Conservation (phyloP, 2,888 invertebrate genomes). For the Rhimphoctona megacephalus region DNA sequence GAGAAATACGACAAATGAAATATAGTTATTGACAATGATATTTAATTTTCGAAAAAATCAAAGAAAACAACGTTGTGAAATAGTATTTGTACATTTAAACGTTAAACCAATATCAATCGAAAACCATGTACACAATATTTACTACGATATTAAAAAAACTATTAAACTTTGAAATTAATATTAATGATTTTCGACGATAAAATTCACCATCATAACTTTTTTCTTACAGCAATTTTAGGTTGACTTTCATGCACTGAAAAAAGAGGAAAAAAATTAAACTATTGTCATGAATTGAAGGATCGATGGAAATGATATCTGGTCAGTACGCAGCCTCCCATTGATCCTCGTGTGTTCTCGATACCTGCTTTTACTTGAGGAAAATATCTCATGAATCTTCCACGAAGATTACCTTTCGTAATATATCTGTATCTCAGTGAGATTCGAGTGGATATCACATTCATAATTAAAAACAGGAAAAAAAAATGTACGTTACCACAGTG, state of each 20-base stretch:
- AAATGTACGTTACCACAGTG: constrained; percentile 27
- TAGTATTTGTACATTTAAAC: too few species aligned
- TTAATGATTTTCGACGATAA: neutral
- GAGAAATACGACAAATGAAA: neutral
- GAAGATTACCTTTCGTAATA: neutral
- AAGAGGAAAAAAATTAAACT: constrained; percentile 21
- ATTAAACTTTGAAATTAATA: too few species aligned
- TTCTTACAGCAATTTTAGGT: neutral
- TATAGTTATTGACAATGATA: neutral
- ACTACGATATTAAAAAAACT: too few species aligned
- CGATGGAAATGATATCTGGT: constrained; percentile 45
- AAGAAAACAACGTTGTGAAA: neutral
- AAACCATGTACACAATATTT: too few species aligned
- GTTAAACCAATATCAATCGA: too few species aligned
- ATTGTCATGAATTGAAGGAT: constrained; percentile 44
- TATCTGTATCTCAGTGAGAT: constrained; percentile 30
- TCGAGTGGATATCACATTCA: constrained; percentile 41
- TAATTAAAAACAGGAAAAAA: constrained; percentile 25
- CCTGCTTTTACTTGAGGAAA: constrained; percentile 61
- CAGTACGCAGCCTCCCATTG: constrained; percentile 48
- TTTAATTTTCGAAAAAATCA: constrained; percentile 72
- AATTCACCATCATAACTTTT: constrained; percentile 5
- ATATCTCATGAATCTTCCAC: constrained; percentile 27
- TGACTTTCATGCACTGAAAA: neutral
- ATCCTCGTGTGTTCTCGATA: constrained; percentile 58